These are phyloP conservation scores for Agraylea sexmaculata DNA, from an alignment of 1,140 invertebrate genomes.

Conservation along the genomic window DNA sequence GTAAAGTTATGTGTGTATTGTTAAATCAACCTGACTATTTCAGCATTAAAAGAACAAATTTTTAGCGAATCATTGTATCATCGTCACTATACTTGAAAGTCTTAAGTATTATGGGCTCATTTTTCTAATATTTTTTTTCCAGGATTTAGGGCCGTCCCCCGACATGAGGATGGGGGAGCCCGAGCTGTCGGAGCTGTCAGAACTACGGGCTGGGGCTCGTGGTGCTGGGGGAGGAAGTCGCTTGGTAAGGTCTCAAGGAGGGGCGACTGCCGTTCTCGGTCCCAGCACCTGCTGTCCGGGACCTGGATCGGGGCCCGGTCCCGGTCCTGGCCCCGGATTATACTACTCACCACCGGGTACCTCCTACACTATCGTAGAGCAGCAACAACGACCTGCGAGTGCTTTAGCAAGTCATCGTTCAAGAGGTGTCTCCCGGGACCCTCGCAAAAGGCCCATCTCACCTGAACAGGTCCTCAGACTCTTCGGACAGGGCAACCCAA, in stretches of 20 bases:
- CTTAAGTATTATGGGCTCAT: no score
- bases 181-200: conserved; percentile 39
- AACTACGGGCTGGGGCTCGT: conserved; percentile 35
- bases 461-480: conserved; percentile 64
- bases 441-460: conserved; percentile 56
- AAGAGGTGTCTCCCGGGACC: conserved; percentile 51
- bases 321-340: conserved; percentile 38
- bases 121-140: conserved; percentile 14
- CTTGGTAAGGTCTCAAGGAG: conserved; percentile 37
- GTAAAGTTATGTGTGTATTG: no score
- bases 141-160: conserved; percentile 26
- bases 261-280: conserved; percentile 34
- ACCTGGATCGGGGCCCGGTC: conserved; percentile 21
- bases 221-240: conserved; percentile 35
- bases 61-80: no score
- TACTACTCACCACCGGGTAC: conserved; percentile 62
- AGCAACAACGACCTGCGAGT: conserved; percentile 62
- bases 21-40: no score
- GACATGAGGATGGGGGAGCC: conserved; percentile 42
- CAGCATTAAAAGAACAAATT: no score
- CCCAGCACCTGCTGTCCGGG: conserved; percentile 35
- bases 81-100: no score
- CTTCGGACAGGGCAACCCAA: conserved; percentile 42
- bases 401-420: conserved; percentile 51
- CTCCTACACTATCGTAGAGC: conserved; percentile 75